Conservation (phyloP, 2,113 vertebrate species). For the Orycteropus afer region DNA sequence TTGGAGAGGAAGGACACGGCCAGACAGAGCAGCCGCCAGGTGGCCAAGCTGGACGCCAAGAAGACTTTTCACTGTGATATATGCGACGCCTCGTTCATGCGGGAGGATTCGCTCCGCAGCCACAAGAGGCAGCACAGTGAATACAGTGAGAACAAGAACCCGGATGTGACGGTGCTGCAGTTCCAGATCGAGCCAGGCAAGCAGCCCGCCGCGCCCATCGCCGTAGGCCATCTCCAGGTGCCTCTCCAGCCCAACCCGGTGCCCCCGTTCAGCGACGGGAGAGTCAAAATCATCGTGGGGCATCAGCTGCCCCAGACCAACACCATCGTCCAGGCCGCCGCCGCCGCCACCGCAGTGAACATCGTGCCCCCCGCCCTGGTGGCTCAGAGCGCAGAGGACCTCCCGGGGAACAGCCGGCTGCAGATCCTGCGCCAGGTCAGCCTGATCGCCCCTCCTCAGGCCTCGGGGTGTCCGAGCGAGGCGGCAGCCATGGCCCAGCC, state of each 20-base stretch:
- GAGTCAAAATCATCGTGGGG: slow-evolving; percentile 94
- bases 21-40: slow-evolving; percentile 87
- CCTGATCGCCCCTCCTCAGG: slow-evolving; percentile 87
- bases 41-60: slow-evolving; percentile 93
- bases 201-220: slow-evolving; percentile 68
- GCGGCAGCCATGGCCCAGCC: slow-evolving; percentile 83
- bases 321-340: slow-evolving; percentile 82
- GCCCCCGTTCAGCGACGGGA: slow-evolving; percentile 86
- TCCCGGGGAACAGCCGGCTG: slow-evolving; percentile 83
- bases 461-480: slow-evolving; percentile 83
- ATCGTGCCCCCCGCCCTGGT: slow-evolving; percentile 88
- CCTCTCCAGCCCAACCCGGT: slow-evolving; percentile 81
- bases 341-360: slow-evolving; percentile 66
- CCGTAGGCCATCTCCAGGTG: slow-evolving; percentile 82
- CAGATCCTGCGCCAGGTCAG: slow-evolving; percentile 94
- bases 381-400: slow-evolving; percentile 85
- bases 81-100: slow-evolving; percentile 94
- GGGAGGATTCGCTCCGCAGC: slow-evolving; percentile 96
- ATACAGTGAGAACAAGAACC: slow-evolving; percentile 75
- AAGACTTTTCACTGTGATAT: slow-evolving; percentile 93
- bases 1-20: slow-evolving; percentile 21
- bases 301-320: slow-evolving; percentile 87
- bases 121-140: slow-evolving; percentile 95
- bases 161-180: slow-evolving; percentile 85
- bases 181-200: slow-evolving; percentile 79